A percentile compares a stretch with the other conserved stretches of the same genome.
phyloP scores from a whole-genome alignment of 2,888 invertebrate species.

The Drosophila aldrichi region DNA sequence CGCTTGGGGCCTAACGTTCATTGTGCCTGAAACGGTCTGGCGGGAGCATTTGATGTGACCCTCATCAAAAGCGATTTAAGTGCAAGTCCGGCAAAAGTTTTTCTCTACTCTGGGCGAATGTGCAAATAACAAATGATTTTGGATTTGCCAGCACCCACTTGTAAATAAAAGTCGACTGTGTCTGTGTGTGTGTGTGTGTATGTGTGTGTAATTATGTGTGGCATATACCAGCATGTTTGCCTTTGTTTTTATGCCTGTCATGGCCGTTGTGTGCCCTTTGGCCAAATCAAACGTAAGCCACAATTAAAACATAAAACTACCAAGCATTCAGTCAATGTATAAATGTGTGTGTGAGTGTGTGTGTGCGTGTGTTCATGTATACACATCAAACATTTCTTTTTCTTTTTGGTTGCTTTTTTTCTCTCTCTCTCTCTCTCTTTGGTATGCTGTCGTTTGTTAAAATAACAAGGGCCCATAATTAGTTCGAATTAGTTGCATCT shows the following conservation, averaged over 20 bases:
- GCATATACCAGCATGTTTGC: conserved; percentile 70
- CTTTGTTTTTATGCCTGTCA: conserved; percentile 78
- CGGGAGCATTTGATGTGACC: conserved; percentile 61
- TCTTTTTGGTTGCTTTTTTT: not conserved
- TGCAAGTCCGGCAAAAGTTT: conserved; percentile 61
- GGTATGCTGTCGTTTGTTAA: conserved; percentile 38
- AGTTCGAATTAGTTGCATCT: conserved; percentile 73
- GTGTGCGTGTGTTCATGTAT: conserved; percentile 1
- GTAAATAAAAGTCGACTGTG: conserved; percentile 65
- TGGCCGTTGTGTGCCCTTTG: conserved; percentile 70
- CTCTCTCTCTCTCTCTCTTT: not conserved
- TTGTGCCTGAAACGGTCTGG: conserved; percentile 56
- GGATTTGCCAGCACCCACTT: conserved; percentile 75
- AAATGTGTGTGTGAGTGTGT: not conserved
- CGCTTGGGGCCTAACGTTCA: not conserved
- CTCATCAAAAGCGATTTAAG: conserved; percentile 77
- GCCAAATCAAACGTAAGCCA: conserved; percentile 79
- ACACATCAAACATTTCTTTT: conserved; percentile 61
- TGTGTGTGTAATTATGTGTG: conserved; percentile 53
- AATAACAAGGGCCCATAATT: conserved; percentile 60
- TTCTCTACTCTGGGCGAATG: conserved; percentile 62
- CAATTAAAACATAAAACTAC: conserved; percentile 76
- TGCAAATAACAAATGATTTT: conserved; percentile 78
- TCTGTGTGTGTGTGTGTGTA: conserved; percentile 10
- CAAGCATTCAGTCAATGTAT: conserved; percentile 32